Base-by-base conservation (phyloP, 2,113 vertebrate species). In the Paradoxurus hermaphroditus region DNA sequence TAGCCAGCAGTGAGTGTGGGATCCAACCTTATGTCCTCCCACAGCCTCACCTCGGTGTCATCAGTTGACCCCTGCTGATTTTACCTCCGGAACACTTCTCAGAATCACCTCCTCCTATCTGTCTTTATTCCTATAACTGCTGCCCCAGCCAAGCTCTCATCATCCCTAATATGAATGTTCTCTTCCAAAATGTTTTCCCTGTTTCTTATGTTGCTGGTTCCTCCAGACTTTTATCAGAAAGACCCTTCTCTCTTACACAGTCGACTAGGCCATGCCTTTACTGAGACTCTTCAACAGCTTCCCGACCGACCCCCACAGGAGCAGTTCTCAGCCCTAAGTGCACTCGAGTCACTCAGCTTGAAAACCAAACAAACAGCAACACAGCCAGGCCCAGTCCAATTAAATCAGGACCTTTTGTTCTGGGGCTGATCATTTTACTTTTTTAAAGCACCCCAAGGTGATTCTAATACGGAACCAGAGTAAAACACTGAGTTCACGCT, bases 351-450 rank as follows among this genome's bases (percentile, higher is more conserved):
- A 9, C 36, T 15, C 53, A 13, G 0, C 10, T 86, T 82, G 19
- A 39, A 13, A 78, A 59, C 34, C 62, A 41, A 70, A 63, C 18
- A 13, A 53, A 4, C 21, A 49, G 36, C 13, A 34, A 29, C 6
- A 51, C 2, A n/a, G 31, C 44, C 44, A 59, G 21, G 19, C 62
- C 2, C 0, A 2, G 4, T 5, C 12, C 44, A 12, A 11, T 4
- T 13, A 15, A 41, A n/a, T 46, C 53, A 51, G 41, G n/a, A 51
- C 10, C 49, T 27, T 67, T 16, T 8, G 4, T 27, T 36, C 9
- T 6, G 12, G 4, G 39, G 11, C 19, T 44, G 8, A n/a, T 23
- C 5, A 13, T 34, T 6, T 70, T n/a, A 23, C 25, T 7, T 49
- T n/a, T 56, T 34, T 36, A 70, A 68, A 79, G 31, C 4, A 67